These are phyloP conservation scores for Lymantria dispar DNA, from an alignment of 2,888 invertebrate genomes.

Conservation along the genomic window DNA sequence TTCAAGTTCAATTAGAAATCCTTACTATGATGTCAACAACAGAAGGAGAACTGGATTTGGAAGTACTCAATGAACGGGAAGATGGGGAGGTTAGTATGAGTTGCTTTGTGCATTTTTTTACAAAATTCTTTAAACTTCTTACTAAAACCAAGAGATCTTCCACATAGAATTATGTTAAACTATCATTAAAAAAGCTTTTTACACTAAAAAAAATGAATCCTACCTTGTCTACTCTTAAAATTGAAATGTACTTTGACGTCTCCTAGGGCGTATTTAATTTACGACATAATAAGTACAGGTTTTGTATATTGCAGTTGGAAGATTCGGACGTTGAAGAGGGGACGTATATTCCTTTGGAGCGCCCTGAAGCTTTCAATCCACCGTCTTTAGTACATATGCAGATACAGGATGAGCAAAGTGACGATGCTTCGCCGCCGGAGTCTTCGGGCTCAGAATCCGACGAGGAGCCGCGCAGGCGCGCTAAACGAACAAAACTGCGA, in stretches of 20 bases:
- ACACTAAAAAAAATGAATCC: too few relatives aligned
- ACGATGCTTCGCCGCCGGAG: constrained; percentile 77
- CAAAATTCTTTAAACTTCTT: not conserved
- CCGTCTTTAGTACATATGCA: constrained; percentile 76
- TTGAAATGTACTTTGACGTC: not conserved
- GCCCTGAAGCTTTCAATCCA: constrained; percentile 79
- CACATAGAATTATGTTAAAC: too few relatives aligned
- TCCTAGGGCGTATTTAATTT: constrained; percentile 2
- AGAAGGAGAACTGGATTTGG: constrained; percentile 83
- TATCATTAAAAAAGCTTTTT: too few relatives aligned
- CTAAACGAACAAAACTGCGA: constrained; percentile 79
- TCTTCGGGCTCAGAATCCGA: constrained; percentile 83
- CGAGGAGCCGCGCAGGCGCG: constrained; percentile 74
- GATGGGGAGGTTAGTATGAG: constrained; percentile 85
- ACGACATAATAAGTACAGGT: not conserved
- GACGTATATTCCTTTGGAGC: constrained; percentile 80
- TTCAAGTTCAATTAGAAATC: constrained; percentile 1
- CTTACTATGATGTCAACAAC: constrained; percentile 76
- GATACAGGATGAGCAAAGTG: constrained; percentile 83
- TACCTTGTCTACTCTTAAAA: too few relatives aligned
- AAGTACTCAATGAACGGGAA: constrained; percentile 83
- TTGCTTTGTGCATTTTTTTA: constrained; percentile 14
- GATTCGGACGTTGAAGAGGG: constrained; percentile 80
- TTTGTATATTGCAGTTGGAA: constrained; percentile 54
- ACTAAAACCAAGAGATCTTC: not conserved